Evolutionary conservation across 2,888 invertebrate genomes (phyloP), one percentile per base, ranked within the genome.

Genomic region (Lamellibrachia satsuma): DNA sequence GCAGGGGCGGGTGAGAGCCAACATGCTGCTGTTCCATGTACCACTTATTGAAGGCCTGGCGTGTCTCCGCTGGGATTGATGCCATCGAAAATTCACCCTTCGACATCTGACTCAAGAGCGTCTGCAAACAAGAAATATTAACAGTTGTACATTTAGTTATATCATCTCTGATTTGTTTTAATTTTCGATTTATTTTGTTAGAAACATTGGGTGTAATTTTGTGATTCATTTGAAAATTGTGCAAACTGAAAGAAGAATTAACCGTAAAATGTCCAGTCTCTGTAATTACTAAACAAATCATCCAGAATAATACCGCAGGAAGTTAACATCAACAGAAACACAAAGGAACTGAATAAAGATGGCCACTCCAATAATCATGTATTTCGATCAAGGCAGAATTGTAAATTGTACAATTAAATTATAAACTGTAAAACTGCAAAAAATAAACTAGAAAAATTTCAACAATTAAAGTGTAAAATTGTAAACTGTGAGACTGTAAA

Each of bases 41-140:
- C 99, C 99, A 99, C 93, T 98, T 98, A 96, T 99, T 98, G 96
- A 99, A 99, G 96, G 98, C 98, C 93, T 98, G 97, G 52, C 98
- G 97, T 95, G 98, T 97, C 92, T 99, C 99, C 94, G 98, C 98
- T 0, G 98, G 97, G 4, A 98, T 97, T 52, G 75, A 22, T 75
- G 98, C 97, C 11, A 92, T 94, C 92, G 95, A 95, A 93, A 95
- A 97, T 97, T 96, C 98, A 97, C 98, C 98, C 95, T 75, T 75
- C 22, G 98, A 98, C 93, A 98, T 97, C 95, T 98, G 98, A 93
- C 98, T 98, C 94, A 98, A 97, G 92, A 96, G 95, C 92, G 94
- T 94, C 96, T 96, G 95, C 39, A 95, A 39, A 39, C 39, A 39
- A 75, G 22, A 75, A 75, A n/a, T 75, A 75, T 75, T 75, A 22